phyloP scores from a whole-genome alignment of 2,888 invertebrate species.

The Crematogaster levior region DNA sequence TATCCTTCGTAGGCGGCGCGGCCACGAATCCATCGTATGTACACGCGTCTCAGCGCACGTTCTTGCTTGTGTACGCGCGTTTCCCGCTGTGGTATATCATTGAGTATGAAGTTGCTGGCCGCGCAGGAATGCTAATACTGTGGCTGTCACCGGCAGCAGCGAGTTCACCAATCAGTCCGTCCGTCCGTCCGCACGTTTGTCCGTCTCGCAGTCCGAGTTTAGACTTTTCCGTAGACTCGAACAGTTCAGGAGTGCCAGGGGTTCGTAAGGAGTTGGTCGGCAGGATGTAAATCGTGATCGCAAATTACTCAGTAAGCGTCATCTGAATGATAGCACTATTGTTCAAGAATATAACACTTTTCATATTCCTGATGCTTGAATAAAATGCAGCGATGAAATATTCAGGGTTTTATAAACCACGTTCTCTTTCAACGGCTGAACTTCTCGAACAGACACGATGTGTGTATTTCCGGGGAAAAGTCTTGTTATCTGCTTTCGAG shows the following conservation, averaged over 20 bases:
- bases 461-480: slow-evolving; percentile 34
- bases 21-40: slow-evolving; percentile 48
- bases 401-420: slow-evolving; percentile 21
- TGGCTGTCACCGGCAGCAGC: slow-evolving; percentile 77
- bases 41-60: slow-evolving; percentile 16
- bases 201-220: slow-evolving; percentile 41
- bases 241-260: neutral
- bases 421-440: slow-evolving; percentile 17
- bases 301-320: neutral
- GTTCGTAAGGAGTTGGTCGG: neutral
- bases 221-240: slow-evolving; percentile 70
- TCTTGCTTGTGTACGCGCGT: slow-evolving; percentile 10
- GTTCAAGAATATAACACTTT: slow-evolving; percentile 18
- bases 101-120: slow-evolving; percentile 74
- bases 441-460: slow-evolving; percentile 11
- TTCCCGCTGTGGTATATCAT: slow-evolving; percentile 64
- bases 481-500: slow-evolving; percentile 1
- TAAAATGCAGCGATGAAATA: neutral
- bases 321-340: neutral
- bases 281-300: neutral
- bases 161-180: slow-evolving; percentile 71
- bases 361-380: neutral
- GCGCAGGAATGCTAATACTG: slow-evolving; percentile 79
- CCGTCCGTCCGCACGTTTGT: slow-evolving; percentile 60
- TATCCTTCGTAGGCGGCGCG: slow-evolving; percentile 66